Evolutionary conservation across 1,140 invertebrate genomes (phyloP).

Genomic region (Ceratosolen solmsi): DNA sequence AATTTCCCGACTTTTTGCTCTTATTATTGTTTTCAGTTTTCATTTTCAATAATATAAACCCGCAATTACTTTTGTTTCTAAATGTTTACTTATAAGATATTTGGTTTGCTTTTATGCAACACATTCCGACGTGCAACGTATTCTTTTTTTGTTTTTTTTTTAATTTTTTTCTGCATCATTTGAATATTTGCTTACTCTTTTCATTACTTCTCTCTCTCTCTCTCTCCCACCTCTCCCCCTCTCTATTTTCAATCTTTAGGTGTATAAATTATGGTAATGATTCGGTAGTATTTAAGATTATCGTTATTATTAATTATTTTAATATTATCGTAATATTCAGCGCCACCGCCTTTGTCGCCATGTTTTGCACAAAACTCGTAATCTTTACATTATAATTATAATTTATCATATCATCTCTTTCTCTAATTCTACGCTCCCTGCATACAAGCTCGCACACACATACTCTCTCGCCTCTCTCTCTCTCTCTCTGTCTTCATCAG

Average conservation of each 20-base stretch:
- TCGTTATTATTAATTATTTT: constrained; percentile 59
- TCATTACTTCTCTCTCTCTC: constrained; percentile 30
- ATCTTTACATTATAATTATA: constrained; percentile 44
- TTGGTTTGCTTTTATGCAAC: constrained; percentile 67
- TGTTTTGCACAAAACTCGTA: constrained; percentile 17
- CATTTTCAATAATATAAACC: constrained; percentile 37
- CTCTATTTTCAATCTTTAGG: constrained; percentile 57
- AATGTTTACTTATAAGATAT: constrained; percentile 70
- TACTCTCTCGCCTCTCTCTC: constrained; percentile 32
- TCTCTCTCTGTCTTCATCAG: not conserved
- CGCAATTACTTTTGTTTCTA: constrained; percentile 55
- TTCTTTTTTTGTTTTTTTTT: constrained; percentile 54
- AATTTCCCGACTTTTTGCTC: constrained; percentile 9
- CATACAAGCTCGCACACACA: not conserved
- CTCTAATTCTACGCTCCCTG: not conserved
- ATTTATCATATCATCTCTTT: not conserved
- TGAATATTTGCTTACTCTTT: constrained; percentile 29
- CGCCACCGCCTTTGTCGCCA: constrained; percentile 53
- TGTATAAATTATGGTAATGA: constrained; percentile 74
- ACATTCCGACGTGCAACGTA: constrained; percentile 60
- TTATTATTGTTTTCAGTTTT: not conserved
- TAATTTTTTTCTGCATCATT: constrained; percentile 31
- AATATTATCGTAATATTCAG: constrained; percentile 60
- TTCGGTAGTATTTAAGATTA: constrained; percentile 69
- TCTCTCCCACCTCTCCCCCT: constrained; percentile 25